A percentile compares a stretch with the other conserved stretches of the same genome.
These are phyloP conservation scores for Clarias batrachus DNA, from an alignment of 2,113 vertebrate species.

Conservation along the genomic window DNA sequence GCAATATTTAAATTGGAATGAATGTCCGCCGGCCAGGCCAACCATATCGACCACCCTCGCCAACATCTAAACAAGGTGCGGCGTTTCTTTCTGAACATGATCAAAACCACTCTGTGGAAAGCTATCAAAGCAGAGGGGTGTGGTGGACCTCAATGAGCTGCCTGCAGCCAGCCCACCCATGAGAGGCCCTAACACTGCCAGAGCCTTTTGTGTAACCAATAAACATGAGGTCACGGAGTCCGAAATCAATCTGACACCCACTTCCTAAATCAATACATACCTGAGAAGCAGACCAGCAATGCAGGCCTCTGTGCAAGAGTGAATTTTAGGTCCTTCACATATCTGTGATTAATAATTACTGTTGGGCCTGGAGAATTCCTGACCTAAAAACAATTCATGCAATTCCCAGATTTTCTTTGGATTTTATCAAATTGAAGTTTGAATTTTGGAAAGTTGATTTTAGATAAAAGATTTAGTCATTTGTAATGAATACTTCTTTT, in stretches of 20 bases:
- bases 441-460: conserved; percentile 15
- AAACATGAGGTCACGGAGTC: conserved; percentile 51
- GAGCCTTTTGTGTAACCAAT: conserved; percentile 50
- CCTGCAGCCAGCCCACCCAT: conserved; percentile 54
- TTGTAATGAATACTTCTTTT: background rate
- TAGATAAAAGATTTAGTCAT: conserved; percentile 1
- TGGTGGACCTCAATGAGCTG: conserved; percentile 46
- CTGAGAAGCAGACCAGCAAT: conserved; percentile 6
- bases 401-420: background rate
- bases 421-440: background rate
- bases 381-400: background rate
- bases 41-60: conserved; percentile 36
- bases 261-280: conserved; percentile 49
- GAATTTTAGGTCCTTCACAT: background rate
- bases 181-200: conserved; percentile 48
- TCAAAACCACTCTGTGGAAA: conserved; percentile 54
- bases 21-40: conserved; percentile 29
- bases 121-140: conserved; percentile 55
- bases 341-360: background rate
- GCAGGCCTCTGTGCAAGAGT: background rate
- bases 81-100: conserved; percentile 47
- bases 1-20: conserved; percentile 27
- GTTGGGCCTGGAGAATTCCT: background rate
- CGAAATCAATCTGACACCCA: conserved; percentile 53
- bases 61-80: conserved; percentile 50